Base-by-base conservation (phyloP, 2,888 invertebrate genomes). In the Tetragonisca angustula region DNA sequence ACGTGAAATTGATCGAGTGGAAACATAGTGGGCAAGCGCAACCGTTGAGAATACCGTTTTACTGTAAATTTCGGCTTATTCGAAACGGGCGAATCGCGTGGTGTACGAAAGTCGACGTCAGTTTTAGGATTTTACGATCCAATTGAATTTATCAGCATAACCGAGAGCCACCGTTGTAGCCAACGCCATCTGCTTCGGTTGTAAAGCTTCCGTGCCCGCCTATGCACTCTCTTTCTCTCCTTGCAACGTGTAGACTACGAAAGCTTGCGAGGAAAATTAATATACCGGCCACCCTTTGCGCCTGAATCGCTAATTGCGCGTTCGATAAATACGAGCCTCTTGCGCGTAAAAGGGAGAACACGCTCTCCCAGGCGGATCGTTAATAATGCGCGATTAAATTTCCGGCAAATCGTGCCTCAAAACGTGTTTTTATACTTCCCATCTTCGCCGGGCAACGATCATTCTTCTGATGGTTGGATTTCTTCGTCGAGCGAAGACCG, bases 131-230 rank as follows among this genome's bases (percentile, higher is more conserved):
- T 81, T 86, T 87, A 87, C 79, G 86, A 78, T 52, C 64, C 78
- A 78, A 87, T 83, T 76, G 84, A 85, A 84, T 79, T 81, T 81
- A 84, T 84, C 64, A 73, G 72, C 36, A 73, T 69, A 69, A 65
- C 17, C 43, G 71, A 21, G 36, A 13, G 56, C 62, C 67, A 62
- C n/a, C 76, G 32, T 78, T 81, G 70, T 43, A 54, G 52, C 59
- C 27, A 54, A 62, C 84, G 61, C 82, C 87, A 85, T 78, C 84
- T 87, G 87, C 76, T 21, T 17, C 70, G 76, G 64, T 32, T 56
- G 79, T 87, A 87, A 87, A 87, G 69, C 83, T 79, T 75, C 74
- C 76, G 76, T n/a, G n/a, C n/a, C 56, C 56, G 52, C 36, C 43
- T 56, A 61, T 52, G 56, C 36, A 70, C 56, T n/a, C 24, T 50